phyloP scores from a whole-genome alignment of 2,888 invertebrate genomes.

The Spisula solida region DNA sequence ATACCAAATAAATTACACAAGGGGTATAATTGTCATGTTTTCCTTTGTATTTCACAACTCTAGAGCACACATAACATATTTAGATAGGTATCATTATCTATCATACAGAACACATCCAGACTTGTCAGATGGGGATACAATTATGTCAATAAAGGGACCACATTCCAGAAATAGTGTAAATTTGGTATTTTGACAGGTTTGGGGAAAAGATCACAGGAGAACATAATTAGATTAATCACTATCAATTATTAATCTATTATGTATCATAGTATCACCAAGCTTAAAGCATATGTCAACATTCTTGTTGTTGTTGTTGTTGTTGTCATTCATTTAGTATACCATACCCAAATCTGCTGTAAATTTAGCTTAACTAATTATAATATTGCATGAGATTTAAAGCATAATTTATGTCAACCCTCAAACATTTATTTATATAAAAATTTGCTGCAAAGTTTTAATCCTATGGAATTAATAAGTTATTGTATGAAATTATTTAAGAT shows the following conservation, averaged over 20 bases:
- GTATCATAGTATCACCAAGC: too few species aligned
- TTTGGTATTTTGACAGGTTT: not conserved
- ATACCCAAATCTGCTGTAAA: too few species aligned
- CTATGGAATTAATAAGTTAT: too few species aligned
- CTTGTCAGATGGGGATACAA: not conserved
- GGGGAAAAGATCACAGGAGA: not conserved
- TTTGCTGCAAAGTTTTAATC: too few species aligned
- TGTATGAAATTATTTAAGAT: too few species aligned
- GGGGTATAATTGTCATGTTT: not conserved
- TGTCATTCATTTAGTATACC: too few species aligned
- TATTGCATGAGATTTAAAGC: too few species aligned
- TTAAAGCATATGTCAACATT: too few species aligned
- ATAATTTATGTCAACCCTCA: too few species aligned
- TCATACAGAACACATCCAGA: not conserved
- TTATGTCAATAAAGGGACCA: not conserved
- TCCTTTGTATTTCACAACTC: slow-evolving; percentile 11
- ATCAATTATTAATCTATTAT: not conserved
- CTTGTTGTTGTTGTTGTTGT: too few species aligned
- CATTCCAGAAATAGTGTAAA: slow-evolving; percentile 8
- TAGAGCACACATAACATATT: not conserved
- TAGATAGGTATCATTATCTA: not conserved
- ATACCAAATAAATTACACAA: not conserved
- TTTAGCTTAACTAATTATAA: too few species aligned
- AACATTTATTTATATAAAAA: too few species aligned
- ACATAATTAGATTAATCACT: slow-evolving; percentile 17